Base-by-base conservation (phyloP, 2,113 vertebrate genomes). In the Pyxicephalus adspersus region DNA sequence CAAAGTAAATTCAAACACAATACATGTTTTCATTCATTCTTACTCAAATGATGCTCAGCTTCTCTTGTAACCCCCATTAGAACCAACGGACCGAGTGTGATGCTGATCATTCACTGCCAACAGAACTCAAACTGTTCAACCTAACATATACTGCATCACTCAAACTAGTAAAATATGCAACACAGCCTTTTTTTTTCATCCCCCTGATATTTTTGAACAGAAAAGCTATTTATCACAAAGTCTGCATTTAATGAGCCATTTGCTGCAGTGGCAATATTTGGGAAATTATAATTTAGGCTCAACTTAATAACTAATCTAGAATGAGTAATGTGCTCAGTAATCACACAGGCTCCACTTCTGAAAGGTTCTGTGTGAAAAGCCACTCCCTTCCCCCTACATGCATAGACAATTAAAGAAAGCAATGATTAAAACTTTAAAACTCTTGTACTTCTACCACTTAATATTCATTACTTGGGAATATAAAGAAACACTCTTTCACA, bases 241-340 rank as follows among this genome's bases (percentile, higher is more conserved):
- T 81, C 79, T 74, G 79, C 51, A 81, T 81, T 81, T 81, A 81
- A 81, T 74, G 79, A 81, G 79, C 79, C 79, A 81, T 81, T 81
- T 81, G 79, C 79, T 81, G 60, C 79, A 74, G 79, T 81, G 68
- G 79, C 79, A 81, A 74, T 81, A 81, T 81, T 81, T 81, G 61
- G 79, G 79, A 81, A 81, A 81, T 81, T 81, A 81, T 72, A 81
- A 81, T 81, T 81, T 65, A 81, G 70, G 38, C 60, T 81, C 67
- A 29, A 73, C 79, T 81, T 81, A 81, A 81, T 81, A 81, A 73
- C 79, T 64, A 74, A 81, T 81, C 66, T 64, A 81, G 74, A 61
- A 81, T 81, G 70, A 81, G 52, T 81, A 81, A 81, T 81, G 79
- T 74, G 60, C 64, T 74, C 74, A 61, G 28, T 63, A 64, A 64